Evolutionary conservation across 2,797 vertebrate species (phyloP).

Genomic region (Propithecus perrieri): DNA sequence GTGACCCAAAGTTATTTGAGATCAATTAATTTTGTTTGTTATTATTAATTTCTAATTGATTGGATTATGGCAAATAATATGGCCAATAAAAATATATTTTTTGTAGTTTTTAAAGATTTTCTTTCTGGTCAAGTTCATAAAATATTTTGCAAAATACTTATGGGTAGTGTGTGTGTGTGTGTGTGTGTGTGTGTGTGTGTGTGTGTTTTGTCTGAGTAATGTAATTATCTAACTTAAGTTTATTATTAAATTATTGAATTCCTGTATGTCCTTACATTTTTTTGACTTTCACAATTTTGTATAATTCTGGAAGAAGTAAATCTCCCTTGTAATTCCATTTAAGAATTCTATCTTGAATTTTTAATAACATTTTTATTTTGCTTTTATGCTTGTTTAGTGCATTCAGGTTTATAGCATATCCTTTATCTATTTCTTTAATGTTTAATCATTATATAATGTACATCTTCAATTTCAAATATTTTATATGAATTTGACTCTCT

Average conservation of each 20-base stretch:
- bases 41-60: background rate
- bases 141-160: background rate
- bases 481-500: background rate
- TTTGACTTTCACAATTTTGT: background rate
- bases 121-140: background rate
- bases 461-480: background rate
- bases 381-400: background rate
- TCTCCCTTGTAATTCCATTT: background rate
- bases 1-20: background rate
- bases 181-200: too few species aligned
- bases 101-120: background rate
- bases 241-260: background rate
- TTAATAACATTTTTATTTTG: background rate
- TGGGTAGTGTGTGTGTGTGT: background rate
- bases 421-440: background rate
- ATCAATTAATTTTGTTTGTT: background rate
- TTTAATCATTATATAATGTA: background rate
- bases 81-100: background rate
- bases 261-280: background rate
- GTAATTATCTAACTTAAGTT: background rate
- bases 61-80: background rate
- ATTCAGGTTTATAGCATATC: background rate
- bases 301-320: background rate
- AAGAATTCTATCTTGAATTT: background rate
- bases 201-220: background rate